These are phyloP conservation scores for Suricata suricatta DNA, from an alignment of 2,113 vertebrate species.

Conservation along the genomic window DNA sequence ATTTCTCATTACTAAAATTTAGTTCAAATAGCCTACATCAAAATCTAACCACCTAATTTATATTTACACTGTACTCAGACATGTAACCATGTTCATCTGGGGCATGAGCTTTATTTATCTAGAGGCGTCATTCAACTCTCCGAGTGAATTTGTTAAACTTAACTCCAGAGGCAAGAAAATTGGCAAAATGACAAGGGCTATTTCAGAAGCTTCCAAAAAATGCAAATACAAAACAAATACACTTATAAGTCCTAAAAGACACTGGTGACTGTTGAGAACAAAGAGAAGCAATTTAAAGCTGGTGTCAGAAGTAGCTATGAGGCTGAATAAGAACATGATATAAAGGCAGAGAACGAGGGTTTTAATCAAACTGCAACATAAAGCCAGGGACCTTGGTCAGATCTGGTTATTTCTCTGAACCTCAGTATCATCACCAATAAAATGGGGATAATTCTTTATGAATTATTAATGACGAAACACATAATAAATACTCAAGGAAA, in stretches of 20 bases:
- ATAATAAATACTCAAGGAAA: not conserved
- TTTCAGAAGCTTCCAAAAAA: constrained; percentile 43
- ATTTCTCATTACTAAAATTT: constrained; percentile 47
- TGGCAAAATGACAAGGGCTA: not conserved
- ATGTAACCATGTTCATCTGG: not conserved
- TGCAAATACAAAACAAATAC: constrained; percentile 4
- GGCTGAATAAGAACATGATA: not conserved
- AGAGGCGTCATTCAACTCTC: not conserved
- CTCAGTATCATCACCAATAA: not conserved
- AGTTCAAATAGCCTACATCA: constrained; percentile 32
- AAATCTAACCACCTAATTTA: not conserved
- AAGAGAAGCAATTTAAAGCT: not conserved
- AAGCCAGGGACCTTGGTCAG: not conserved
- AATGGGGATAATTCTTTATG: not conserved
- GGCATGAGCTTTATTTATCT: not conserved
- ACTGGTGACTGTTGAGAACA: not conserved
- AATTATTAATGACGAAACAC: not conserved
- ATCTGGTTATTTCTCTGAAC: not conserved
- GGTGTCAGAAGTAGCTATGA: not conserved
- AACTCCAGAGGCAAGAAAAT: not conserved
- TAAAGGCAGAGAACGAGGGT: not conserved
- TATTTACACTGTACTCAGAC: not conserved
- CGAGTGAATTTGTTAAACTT: not conserved
- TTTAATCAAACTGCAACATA: not conserved
- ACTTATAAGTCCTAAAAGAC: not conserved